Percentiles rank a stretch among this genome's conserved stretches.
phyloP scores from a whole-genome alignment of 2,797 vertebrate species.

The Poeciliopsis turneri region DNA sequence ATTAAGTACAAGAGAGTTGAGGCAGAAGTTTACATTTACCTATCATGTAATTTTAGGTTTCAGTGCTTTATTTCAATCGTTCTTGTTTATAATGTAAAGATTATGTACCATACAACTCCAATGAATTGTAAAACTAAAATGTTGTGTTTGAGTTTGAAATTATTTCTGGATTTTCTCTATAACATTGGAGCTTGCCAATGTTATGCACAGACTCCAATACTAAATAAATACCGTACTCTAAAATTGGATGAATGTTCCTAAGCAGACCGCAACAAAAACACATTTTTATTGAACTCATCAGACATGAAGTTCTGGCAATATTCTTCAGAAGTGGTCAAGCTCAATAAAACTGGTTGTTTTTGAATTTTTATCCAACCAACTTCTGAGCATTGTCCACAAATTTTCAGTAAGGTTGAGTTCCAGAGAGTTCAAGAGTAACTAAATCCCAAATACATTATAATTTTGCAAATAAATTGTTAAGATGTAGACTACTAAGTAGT shows the following conservation, averaged over 20 bases:
- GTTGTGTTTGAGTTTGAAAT: background rate
- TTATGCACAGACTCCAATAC: background rate
- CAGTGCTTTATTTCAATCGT: background rate
- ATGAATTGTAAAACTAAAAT: background rate
- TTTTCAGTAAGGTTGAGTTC: background rate
- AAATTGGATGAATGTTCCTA: background rate
- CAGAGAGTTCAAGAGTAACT: background rate
- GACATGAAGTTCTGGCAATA: background rate
- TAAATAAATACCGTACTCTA: background rate
- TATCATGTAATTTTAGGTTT: background rate
- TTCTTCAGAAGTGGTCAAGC: background rate
- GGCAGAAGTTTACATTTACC: background rate
- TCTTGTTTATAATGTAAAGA: background rate
- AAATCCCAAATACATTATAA: too few species aligned
- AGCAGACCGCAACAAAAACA: background rate
- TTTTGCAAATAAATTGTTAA: too few species aligned
- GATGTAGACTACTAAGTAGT: too few species aligned
- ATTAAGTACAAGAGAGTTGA: background rate
- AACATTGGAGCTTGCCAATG: too few species aligned
- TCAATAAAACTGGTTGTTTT: background rate
- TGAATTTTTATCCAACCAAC: background rate
- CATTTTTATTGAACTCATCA: background rate
- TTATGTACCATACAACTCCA: background rate
- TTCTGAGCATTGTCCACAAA: background rate
- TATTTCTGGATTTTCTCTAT: background rate